phyloP scores from a whole-genome alignment of 2,113 vertebrate genomes.

The Seriola rivoliana region DNA sequence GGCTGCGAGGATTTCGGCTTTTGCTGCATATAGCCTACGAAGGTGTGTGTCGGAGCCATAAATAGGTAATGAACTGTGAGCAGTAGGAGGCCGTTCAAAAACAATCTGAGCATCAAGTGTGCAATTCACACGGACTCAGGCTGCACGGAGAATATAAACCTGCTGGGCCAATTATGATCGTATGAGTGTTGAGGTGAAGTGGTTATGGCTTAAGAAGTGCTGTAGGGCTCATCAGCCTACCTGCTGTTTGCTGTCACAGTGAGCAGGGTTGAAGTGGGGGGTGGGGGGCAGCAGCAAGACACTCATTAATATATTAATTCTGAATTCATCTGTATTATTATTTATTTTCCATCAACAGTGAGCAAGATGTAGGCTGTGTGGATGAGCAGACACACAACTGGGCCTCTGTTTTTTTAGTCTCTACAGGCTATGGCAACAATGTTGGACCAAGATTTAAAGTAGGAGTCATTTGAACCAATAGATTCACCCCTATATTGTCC shows the following conservation, averaged over 20 bases:
- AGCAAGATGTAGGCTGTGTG: constrained; percentile 19
- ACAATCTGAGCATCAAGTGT: constrained; percentile 77
- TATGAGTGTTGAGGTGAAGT: constrained; percentile 37
- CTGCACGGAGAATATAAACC: constrained; percentile 30
- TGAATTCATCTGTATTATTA: constrained; percentile 43
- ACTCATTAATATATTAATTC: constrained; percentile 65
- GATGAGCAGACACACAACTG: constrained; percentile 23
- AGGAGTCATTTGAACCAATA: constrained; percentile 26
- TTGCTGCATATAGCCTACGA: constrained; percentile 71
- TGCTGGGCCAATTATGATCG: constrained; percentile 46
- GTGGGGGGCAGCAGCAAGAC: constrained; percentile 53
- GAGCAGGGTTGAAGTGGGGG: constrained; percentile 39
- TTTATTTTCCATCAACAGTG: constrained; percentile 27
- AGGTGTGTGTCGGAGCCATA: constrained; percentile 80
- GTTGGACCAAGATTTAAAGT: constrained; percentile 44
- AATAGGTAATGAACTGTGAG: constrained; percentile 75
- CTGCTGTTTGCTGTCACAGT: constrained; percentile 55
- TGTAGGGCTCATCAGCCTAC: constrained; percentile 37
- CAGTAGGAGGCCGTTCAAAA: constrained; percentile 63
- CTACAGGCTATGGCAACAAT: constrained; percentile 55
- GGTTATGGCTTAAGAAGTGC: constrained; percentile 46
- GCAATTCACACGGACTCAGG: constrained; percentile 32
- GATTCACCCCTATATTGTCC: constrained; percentile 27
- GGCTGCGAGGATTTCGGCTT: constrained; percentile 53
- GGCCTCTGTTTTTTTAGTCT: constrained; percentile 42